Evolutionary conservation across 2,888 invertebrate genomes (phyloP), one percentile per base, ranked within the genome.

Genomic region (Tipula lateralis): DNA sequence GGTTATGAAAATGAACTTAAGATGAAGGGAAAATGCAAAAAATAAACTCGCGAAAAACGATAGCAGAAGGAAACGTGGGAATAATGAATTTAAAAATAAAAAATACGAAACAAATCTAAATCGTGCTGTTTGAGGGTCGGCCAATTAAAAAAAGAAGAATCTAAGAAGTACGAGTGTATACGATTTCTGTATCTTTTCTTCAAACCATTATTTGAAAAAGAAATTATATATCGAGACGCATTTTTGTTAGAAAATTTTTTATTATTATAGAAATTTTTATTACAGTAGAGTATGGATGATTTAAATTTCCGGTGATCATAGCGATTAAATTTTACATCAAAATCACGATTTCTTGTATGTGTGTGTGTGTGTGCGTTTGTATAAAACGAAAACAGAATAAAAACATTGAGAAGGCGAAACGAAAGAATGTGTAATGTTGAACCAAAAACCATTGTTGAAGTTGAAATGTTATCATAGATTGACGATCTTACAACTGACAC

Each of bases 41-140:
- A 66, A 66, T 24, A 66, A 66, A 9, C 24, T 66, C 24, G 66
- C 66, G 66, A 66, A 82, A 82, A 82, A 82, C 16, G 30, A 82
- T 82, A 82, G 82, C 82, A 82, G 82, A 32, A 82, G 82, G 66
- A 82, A 82, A 82, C 82, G 82, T 82, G 82, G 82, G 82, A 82
- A 82, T 82, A 82, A 82, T 66, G 66, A 66, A 66, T 66, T 66
- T 66, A 9, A 9, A 66, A 66, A 66, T 66, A 9, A 9, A 66
- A 66, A 66, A 66, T 66, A 66, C 30, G 32, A 30, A 82, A 29
- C 29, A 82, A 30, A 82, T 30, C 82, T 30, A 82, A 82, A 82
- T 82, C 82, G 82, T 82, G 82, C 82, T 82, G 82, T 30, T 82
- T 19, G 32, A 82, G 82, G 32, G 82, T 82, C 82, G 82, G 82